phyloP scores from a whole-genome alignment of 1,140 invertebrate genomes.

The Belonocnema kinseyi region DNA sequence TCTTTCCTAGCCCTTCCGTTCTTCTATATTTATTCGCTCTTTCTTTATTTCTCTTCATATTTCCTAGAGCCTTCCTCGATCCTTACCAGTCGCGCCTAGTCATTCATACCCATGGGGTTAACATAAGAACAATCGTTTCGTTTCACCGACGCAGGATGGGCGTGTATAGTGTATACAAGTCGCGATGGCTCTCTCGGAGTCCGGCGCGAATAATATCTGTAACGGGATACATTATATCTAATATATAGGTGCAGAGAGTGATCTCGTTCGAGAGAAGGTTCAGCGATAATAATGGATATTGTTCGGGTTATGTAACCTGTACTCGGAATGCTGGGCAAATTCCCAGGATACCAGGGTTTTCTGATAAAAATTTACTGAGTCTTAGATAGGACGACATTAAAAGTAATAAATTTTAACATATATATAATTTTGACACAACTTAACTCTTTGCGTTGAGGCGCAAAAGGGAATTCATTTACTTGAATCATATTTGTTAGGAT shows the following conservation, averaged over 20 bases:
- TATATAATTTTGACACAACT: too few relatives aligned
- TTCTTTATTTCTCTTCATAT: conserved; percentile 16
- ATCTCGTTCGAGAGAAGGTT: conserved; percentile 7
- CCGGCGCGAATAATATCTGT: conserved; percentile 29
- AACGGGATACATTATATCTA: conserved; percentile 20
- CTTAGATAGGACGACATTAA: too few relatives aligned
- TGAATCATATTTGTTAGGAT: too few relatives aligned
- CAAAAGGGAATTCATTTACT: too few relatives aligned
- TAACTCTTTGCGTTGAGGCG: too few relatives aligned
- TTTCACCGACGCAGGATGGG: conserved; percentile 36
- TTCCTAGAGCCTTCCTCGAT: conserved; percentile 22
- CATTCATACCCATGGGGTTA: conserved; percentile 36
- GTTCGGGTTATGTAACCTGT: neutral
- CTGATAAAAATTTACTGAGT: too few relatives aligned
- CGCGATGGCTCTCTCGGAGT: conserved; percentile 1
- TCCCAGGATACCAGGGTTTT: too few relatives aligned
- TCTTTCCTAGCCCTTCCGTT: conserved; percentile 5
- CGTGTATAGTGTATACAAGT: conserved; percentile 28
- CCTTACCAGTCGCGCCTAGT: conserved; percentile 31
- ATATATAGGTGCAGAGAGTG: conserved; percentile 1
- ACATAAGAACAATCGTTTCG: conserved; percentile 38
- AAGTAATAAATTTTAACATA: too few relatives aligned
- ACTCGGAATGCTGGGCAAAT: neutral
- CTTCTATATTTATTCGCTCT: conserved; percentile 6
- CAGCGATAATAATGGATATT: conserved; percentile 10